These are phyloP conservation scores for Scaptomyza caliginosa DNA, from an alignment of 2,888 invertebrate species.

Conservation along the genomic window DNA sequence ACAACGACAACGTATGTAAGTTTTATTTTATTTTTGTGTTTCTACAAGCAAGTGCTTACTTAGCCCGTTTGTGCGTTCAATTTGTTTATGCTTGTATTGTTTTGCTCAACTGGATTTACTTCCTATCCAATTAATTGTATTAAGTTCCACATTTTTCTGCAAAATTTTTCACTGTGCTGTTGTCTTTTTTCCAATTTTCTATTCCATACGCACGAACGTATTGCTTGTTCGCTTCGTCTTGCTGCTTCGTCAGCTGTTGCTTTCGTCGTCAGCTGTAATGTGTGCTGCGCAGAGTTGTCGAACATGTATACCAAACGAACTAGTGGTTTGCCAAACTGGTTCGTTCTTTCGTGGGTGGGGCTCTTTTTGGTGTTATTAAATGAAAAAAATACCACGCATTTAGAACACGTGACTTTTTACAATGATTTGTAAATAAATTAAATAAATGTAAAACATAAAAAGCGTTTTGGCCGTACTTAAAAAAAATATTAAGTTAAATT, in stretches of 20 bases:
- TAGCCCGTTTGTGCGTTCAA: slow-evolving; percentile 41
- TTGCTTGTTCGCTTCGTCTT: slow-evolving; percentile 55
- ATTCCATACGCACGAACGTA: slow-evolving; percentile 62
- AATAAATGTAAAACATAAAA: neutral
- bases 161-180: slow-evolving; percentile 58
- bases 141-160: slow-evolving; percentile 61
- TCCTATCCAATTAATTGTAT: slow-evolving; percentile 36
- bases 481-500: neutral
- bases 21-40: slow-evolving; percentile 9
- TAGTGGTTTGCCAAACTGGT: slow-evolving; percentile 4
- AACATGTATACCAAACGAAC: slow-evolving; percentile 1
- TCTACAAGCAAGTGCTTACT: slow-evolving; percentile 35
- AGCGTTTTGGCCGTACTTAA: neutral
- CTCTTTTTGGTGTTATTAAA: neutral
- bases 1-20: slow-evolving; percentile 46
- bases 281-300: slow-evolving; percentile 43
- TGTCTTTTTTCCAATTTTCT: slow-evolving; percentile 64
- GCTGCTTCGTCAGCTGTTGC: slow-evolving; percentile 64
- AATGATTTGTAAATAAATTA: neutral
- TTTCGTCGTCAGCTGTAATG: slow-evolving; percentile 58
- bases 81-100: slow-evolving; percentile 22
- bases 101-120: slow-evolving; percentile 27
- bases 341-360: neutral
- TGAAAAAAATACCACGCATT: neutral
- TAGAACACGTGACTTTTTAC: neutral